Percentiles rank a stretch among this genome's conserved stretches.
Conservation (phyloP, 1,140 invertebrate genomes). For the Oedothorax gibbosus region DNA sequence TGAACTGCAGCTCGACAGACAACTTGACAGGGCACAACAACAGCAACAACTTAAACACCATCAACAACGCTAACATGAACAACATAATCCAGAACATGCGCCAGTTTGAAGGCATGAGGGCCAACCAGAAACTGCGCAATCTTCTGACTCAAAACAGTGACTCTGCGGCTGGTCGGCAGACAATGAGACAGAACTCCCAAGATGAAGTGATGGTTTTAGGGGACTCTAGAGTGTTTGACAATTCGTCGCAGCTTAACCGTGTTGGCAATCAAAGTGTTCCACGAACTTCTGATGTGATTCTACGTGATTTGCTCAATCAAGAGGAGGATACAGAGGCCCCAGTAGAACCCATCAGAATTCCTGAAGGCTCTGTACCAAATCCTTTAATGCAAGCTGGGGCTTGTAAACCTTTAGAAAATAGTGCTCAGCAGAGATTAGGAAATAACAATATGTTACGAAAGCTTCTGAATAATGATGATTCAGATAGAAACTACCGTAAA, state of each 20-base stretch:
- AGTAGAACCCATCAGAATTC: slow-evolving; percentile 33
- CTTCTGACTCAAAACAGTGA: slow-evolving; percentile 62
- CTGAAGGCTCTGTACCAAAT: slow-evolving; percentile 37
- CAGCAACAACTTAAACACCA: background rate
- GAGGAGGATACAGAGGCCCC: slow-evolving; percentile 51
- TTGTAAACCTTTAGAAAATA: slow-evolving; percentile 40
- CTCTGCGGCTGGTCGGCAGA: background rate
- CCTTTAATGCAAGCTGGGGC: slow-evolving; percentile 28
- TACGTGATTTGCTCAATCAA: slow-evolving; percentile 62
- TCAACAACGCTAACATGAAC: background rate
- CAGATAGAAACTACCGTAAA: slow-evolving; percentile 26
- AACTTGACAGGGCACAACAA: background rate
- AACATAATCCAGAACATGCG: slow-evolving; percentile 16
- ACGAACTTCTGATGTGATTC: slow-evolving; percentile 53
- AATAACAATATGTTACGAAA: slow-evolving; percentile 57
- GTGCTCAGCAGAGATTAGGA: slow-evolving; percentile 26
- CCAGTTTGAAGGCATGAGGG: slow-evolving; percentile 15
- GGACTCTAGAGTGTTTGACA: slow-evolving; percentile 19
- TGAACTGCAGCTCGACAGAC: slow-evolving; percentile 27
- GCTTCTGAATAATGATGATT: slow-evolving; percentile 48
- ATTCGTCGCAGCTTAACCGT: background rate
- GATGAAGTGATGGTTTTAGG: slow-evolving; percentile 35
- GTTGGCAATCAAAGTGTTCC: slow-evolving; percentile 1
- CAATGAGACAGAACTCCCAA: background rate
- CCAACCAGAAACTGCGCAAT: slow-evolving; percentile 63